Conservation (phyloP, 2,797 vertebrate species). For the Enteromius afrohamiltoni region DNA sequence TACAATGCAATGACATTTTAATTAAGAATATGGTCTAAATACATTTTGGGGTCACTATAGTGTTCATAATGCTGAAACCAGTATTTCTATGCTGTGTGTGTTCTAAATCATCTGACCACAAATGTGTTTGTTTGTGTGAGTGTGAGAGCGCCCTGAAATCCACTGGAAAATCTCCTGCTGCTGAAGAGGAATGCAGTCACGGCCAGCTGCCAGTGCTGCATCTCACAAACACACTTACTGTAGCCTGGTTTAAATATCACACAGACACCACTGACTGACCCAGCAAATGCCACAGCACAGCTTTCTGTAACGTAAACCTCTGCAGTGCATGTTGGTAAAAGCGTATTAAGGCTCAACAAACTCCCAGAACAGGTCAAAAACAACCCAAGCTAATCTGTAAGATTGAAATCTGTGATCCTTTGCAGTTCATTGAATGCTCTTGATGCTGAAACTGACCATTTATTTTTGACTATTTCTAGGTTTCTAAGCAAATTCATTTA, state of each 20-base stretch:
- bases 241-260: constrained; percentile 1
- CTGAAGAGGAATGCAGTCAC: neutral
- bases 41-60: neutral
- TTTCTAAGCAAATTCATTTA: neutral
- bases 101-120: constrained; percentile 12
- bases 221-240: constrained; percentile 27
- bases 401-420: neutral
- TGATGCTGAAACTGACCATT: neutral
- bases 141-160: neutral
- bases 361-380: neutral
- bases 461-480: neutral
- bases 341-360: neutral
- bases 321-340: neutral
- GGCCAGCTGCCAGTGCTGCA: constrained; percentile 18
- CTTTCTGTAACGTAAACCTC: neutral
- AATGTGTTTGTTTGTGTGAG: constrained; percentile 1
- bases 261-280: constrained; percentile 2
- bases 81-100: constrained; percentile 17
- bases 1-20: neutral
- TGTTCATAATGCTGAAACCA: neutral
- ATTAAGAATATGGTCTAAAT: neutral
- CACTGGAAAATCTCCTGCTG: constrained; percentile 45
- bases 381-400: neutral
- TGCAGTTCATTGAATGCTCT: neutral
- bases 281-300: constrained; percentile 3